These are phyloP conservation scores for Lepidochrysops patricia DNA, from an alignment of 2,888 invertebrate species.

Conservation along the genomic window DNA sequence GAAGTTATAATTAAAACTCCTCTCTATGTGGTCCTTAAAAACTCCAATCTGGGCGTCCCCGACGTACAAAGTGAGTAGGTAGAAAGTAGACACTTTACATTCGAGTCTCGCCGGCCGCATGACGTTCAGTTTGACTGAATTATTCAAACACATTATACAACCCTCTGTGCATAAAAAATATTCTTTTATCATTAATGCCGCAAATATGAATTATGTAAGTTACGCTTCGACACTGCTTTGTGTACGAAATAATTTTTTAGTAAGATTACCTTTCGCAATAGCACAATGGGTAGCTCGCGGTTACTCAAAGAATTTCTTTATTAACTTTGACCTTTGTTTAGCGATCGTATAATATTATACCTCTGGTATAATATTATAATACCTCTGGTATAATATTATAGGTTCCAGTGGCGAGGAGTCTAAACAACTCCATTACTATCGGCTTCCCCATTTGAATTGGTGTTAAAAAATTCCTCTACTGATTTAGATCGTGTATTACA, in stretches of 20 bases:
- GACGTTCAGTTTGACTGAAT: background rate
- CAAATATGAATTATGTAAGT: background rate
- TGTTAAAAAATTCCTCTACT: too few species aligned
- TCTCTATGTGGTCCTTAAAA: too few species aligned
- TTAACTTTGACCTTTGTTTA: background rate
- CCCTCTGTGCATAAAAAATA: background rate
- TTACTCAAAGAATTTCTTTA: background rate
- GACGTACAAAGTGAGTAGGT: background rate
- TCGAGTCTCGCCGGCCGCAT: background rate
- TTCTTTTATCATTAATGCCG: background rate
- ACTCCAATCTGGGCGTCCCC: too few species aligned
- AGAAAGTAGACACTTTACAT: background rate
- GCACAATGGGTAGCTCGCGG: background rate
- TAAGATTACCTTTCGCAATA: background rate
- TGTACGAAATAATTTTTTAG: background rate
- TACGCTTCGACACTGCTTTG: background rate
- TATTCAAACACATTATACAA: slow-evolving; percentile 5
- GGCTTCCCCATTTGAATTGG: too few species aligned
- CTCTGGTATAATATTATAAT: too few species aligned
- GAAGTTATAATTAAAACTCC: too few species aligned
- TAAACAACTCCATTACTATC: too few species aligned
- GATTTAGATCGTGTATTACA: too few species aligned
- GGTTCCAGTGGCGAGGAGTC: too few species aligned
- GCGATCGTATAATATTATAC: too few species aligned
- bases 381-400: too few species aligned